A percentile compares a stretch with the other conserved stretches of the same genome.
Evolutionary conservation across 2,113 vertebrate species (phyloP).

Genomic region (Onychostruthus taczanowskii): DNA sequence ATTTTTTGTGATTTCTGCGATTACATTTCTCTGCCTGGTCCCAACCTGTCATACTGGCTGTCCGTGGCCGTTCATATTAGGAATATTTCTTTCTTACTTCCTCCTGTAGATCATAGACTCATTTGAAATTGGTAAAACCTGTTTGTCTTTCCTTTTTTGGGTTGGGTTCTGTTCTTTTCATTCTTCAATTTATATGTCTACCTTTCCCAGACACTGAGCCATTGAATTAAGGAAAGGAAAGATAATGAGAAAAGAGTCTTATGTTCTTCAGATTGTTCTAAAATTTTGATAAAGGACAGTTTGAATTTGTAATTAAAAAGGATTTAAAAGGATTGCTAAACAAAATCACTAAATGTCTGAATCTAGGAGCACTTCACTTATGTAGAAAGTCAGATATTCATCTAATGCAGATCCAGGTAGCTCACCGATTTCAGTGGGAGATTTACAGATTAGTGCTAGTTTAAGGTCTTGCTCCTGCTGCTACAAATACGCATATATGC

Average conservation of each 20-base stretch:
- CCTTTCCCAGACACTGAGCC: not conserved
- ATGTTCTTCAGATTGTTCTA: not conserved
- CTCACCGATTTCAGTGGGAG: not conserved
- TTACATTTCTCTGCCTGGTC: not conserved
- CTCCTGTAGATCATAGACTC: not conserved
- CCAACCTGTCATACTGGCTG: not conserved
- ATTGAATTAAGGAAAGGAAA: not conserved
- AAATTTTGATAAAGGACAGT: not conserved
- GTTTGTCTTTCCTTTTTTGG: not conserved
- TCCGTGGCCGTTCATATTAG: not conserved
- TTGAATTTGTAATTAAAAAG: not conserved
- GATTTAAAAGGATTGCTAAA: not conserved
- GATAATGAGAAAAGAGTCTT: not conserved
- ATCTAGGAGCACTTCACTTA: not conserved
- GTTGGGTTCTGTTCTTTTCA: not conserved
- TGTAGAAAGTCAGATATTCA: not conserved
- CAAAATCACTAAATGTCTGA: not conserved
- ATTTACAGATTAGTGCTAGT: not conserved
- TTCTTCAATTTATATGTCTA: not conserved
- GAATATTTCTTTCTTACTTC: not conserved
- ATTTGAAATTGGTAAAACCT: not conserved
- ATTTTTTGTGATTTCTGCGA: not conserved
- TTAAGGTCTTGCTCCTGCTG: not conserved
- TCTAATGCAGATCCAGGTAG: not conserved
- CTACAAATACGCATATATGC: not conserved